Evolutionary conservation across 1,140 invertebrate genomes (phyloP).

Genomic region (Drosophila lacertosa): DNA sequence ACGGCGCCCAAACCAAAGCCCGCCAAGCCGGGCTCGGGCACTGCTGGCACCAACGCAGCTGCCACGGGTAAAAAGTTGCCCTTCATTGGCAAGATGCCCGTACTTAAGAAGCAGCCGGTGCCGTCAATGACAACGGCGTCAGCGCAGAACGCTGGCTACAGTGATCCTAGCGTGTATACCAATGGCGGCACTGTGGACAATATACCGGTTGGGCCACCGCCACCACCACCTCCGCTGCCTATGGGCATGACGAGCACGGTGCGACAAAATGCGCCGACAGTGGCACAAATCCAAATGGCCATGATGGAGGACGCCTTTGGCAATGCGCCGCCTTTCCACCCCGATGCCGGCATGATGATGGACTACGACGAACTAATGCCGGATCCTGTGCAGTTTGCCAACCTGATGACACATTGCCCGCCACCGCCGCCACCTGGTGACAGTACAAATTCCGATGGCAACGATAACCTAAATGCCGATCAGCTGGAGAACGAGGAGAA

Average conservation of each 20-base stretch:
- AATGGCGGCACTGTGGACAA: slow-evolving; percentile 45
- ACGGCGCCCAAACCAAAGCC: slow-evolving; percentile 44
- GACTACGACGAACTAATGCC: slow-evolving; percentile 84
- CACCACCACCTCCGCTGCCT: slow-evolving; percentile 38
- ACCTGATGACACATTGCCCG: slow-evolving; percentile 75
- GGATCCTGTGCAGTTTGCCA: slow-evolving; percentile 82
- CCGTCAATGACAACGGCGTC: slow-evolving; percentile 1
- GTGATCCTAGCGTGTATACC: slow-evolving; percentile 30
- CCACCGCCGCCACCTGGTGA: slow-evolving; percentile 72
- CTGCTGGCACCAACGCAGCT: slow-evolving; percentile 32
- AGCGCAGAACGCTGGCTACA: slow-evolving; percentile 26
- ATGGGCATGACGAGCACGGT: slow-evolving; percentile 17
- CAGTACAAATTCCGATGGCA: slow-evolving; percentile 31
- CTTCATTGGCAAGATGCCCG: slow-evolving; percentile 88
- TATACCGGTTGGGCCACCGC: slow-evolving; percentile 46
- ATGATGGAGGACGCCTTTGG: slow-evolving; percentile 82
- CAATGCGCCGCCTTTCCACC: slow-evolving; percentile 79
- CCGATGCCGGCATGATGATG: slow-evolving; percentile 79
- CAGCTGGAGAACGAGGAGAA: slow-evolving; percentile 22
- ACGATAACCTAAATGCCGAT: slow-evolving; percentile 11
- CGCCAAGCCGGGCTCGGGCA: slow-evolving; percentile 8
- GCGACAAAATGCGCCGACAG: slow-evolving; percentile 69
- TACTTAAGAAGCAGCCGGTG: slow-evolving; percentile 87
- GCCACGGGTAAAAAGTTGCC: slow-evolving; percentile 86
- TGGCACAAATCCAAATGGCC: slow-evolving; percentile 81